Evolutionary conservation across 92 coral and sea anemone species (phyloP).

Genomic region (Porites evermanni): DNA sequence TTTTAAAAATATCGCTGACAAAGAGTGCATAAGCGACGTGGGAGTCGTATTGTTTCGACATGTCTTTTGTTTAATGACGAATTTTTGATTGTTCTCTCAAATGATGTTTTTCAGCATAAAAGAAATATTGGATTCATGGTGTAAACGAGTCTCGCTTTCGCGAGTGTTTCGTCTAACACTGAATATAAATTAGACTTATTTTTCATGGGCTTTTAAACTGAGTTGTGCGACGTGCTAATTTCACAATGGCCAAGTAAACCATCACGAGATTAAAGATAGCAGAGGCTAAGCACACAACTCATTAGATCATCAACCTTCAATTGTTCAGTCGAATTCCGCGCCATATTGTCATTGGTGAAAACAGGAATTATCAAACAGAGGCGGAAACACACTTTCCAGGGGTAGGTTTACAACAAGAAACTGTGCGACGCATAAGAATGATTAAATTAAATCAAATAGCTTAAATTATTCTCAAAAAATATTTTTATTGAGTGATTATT

Average conservation of each 20-base stretch:
- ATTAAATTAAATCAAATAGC: background rate
- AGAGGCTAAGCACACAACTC: constrained; percentile 1
- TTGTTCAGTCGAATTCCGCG: constrained; percentile 41
- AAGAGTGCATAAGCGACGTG: constrained; percentile 37
- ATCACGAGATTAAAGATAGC: constrained; percentile 3
- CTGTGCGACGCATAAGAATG: background rate
- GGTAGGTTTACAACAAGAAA: constrained; percentile 3
- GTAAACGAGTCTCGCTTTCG: background rate
- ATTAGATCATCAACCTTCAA: constrained; percentile 17
- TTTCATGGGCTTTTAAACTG: background rate
- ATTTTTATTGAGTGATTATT: too few species aligned
- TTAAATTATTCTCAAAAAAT: too few species aligned
- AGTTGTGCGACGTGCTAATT: background rate
- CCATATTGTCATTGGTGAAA: constrained; percentile 29
- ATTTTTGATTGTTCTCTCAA: constrained; percentile 23
- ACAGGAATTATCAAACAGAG: background rate
- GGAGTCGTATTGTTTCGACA: constrained; percentile 34
- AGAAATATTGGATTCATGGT: constrained; percentile 1
- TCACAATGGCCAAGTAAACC: constrained; percentile 18
- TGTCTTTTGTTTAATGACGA: constrained; percentile 15
- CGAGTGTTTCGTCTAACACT: constrained; percentile 12
- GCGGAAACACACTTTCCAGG: background rate
- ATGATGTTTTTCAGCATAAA: constrained; percentile 1
- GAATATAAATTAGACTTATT: background rate
- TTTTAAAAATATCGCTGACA: background rate